These are phyloP conservation scores for Ceratotherium simum DNA, from an alignment of 2,113 vertebrate genomes.

Conservation along the genomic window DNA sequence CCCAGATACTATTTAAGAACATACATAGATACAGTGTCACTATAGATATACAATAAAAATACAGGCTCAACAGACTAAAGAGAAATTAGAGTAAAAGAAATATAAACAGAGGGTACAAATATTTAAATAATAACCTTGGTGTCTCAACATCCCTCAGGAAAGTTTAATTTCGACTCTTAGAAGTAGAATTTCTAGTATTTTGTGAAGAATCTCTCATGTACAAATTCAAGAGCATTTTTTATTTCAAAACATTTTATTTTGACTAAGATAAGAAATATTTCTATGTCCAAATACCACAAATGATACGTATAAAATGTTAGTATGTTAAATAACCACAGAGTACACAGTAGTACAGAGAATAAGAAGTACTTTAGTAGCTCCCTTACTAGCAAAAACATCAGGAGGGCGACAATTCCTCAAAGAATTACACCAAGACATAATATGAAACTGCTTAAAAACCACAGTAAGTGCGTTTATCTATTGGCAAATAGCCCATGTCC, in stretches of 20 bases:
- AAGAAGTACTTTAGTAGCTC: neutral
- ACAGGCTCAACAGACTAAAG: neutral
- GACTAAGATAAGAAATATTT: neutral
- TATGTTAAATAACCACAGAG: neutral
- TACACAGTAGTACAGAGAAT: neutral
- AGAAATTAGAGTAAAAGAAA: neutral
- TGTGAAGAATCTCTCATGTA: neutral
- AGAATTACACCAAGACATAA: neutral
- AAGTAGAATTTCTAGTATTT: neutral
- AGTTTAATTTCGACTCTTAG: neutral
- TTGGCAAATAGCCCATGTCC: neutral
- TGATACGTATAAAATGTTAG: neutral
- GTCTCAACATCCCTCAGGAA: neutral
- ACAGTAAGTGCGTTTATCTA: neutral
- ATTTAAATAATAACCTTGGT: neutral
- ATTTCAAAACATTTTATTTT: neutral
- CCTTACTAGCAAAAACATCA: neutral
- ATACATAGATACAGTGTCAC: neutral
- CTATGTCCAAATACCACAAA: neutral
- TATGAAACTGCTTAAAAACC: neutral
- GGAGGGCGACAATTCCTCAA: neutral
- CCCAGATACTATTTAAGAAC: constrained; percentile 92
- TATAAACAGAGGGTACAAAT: neutral
- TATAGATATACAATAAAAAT: neutral
- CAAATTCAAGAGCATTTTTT: neutral